Evolutionary conservation across 2,113 vertebrate genomes (phyloP), one percentile per base, ranked within the genome.

Genomic region (Clarias batrachus): DNA sequence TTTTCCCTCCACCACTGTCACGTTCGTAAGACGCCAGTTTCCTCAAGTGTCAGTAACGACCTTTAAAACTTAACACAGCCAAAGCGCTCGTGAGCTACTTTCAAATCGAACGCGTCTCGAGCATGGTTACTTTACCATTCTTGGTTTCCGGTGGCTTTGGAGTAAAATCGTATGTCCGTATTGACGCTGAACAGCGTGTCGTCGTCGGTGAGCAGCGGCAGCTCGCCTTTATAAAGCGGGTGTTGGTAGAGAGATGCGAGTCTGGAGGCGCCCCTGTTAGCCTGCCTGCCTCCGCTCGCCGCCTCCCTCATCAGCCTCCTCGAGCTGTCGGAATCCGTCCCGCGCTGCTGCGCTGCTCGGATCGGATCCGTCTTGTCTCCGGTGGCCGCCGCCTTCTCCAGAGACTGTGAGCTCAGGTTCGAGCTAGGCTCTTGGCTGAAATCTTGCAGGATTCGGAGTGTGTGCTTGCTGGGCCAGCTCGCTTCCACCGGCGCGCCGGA

Each of bases 131-230:
- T 97, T 84, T 94, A 99, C 97, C 97, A 98, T 90, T 95, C 96
- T 54, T 94, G 94, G 87, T 93, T 96, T 87, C 96, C 97, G 0
- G 94, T 94, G 57, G 95, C 94, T 92, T 95, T 97, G 63, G 97
- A 96, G 89, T 97, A 96, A 90, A 98, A 96, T 86, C 96, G 95
- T 91, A 97, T 96, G 94, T 98, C 97, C 37, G 94, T 96, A 90
- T 98, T 97, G 91, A 98, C 96, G 89, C 96, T 97, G 92, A 99
- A 99, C 82, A 99, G 91, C 85, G 96, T 96, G 92, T 99, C 98
- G 52, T 94, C 95, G 56, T 97, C 96, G 0, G 95, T 93, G 10
- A 97, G 94, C 14, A 91, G 82, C 5, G 97, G 96, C 59, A 94
- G 88, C 16, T 93, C 91, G 56, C 90, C 91, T 83, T 88, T 94